A percentile compares a stretch with the other conserved stretches of the same genome.
Conservation (phyloP, 2,797 vertebrate genomes). For the Hoplostethus atlanticus region DNA sequence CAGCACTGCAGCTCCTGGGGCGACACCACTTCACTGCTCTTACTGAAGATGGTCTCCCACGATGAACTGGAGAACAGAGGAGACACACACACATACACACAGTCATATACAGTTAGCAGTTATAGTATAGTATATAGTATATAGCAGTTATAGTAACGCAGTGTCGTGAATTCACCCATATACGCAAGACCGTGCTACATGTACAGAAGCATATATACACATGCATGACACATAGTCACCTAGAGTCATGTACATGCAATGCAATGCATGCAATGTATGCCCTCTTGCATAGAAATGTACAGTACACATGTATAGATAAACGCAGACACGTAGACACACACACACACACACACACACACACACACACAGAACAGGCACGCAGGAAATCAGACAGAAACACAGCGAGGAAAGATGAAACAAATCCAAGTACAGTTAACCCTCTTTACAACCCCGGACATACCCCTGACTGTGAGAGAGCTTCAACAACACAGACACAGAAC, state of each 20-base stretch:
- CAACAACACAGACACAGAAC: constrained; percentile 74
- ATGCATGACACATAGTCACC: too few relatives aligned
- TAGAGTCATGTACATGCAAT: too few relatives aligned
- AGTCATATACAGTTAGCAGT: not conserved
- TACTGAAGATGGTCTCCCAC: constrained; percentile 95
- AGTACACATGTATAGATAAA: too few relatives aligned
- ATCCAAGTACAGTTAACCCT: constrained; percentile 81
- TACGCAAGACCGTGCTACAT: not conserved
- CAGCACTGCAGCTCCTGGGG: constrained; percentile 95
- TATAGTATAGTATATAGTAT: not conserved
- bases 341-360: constrained; percentile 22
- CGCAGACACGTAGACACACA: not conserved
- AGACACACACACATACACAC: constrained; percentile 54
- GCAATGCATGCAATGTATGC: too few relatives aligned
- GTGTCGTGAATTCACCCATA: not conserved
- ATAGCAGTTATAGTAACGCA: too few relatives aligned
- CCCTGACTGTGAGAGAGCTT: constrained; percentile 76
- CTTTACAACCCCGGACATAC: constrained; percentile 74
- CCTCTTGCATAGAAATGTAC: too few relatives aligned
- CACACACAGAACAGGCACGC: too few relatives aligned
- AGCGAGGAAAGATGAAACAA: constrained; percentile 68
- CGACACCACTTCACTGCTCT: constrained; percentile 91
- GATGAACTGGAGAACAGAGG: constrained; percentile 85
- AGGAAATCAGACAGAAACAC: constrained; percentile 48
- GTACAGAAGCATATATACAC: not conserved